Conservation (phyloP, 2,888 invertebrate species). For the Pachliopta kotzebuea region DNA sequence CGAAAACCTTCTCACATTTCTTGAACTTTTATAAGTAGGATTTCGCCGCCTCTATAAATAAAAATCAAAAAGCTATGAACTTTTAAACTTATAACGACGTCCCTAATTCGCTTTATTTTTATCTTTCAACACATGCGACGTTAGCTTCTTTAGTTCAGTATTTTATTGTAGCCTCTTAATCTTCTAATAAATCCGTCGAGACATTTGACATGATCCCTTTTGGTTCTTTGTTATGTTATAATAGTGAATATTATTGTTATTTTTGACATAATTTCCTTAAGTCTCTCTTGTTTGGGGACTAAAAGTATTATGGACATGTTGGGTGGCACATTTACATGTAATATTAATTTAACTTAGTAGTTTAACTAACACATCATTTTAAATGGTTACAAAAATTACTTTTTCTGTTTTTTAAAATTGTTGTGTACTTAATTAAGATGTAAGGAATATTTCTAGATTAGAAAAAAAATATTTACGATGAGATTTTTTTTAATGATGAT, state of each 20-base stretch:
- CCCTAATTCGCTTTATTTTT: conserved; percentile 45
- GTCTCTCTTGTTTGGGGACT: conserved; percentile 16
- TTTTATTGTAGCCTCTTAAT: conserved; percentile 58
- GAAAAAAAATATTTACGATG: too few species aligned
- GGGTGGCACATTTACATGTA: conserved; percentile 9
- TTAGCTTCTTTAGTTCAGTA: conserved; percentile 54
- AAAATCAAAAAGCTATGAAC: conserved; percentile 30
- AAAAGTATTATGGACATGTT: conserved; percentile 10
- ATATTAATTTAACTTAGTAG: not conserved
- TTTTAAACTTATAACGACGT: conserved; percentile 29
- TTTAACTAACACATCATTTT: too few species aligned
- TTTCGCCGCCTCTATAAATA: conserved; percentile 27
- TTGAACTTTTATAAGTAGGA: conserved; percentile 25
- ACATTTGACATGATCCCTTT: conserved; percentile 40
- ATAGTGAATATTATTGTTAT: conserved; percentile 25
- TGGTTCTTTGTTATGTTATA: conserved; percentile 39
- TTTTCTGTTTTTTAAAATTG: too few species aligned
- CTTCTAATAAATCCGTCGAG: conserved; percentile 53
- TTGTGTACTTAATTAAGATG: too few species aligned
- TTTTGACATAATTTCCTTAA: conserved; percentile 30
- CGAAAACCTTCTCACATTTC: conserved; percentile 21
- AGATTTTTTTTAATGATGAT: too few species aligned
- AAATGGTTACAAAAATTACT: too few species aligned
- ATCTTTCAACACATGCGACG: conserved; percentile 58
- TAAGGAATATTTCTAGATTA: too few species aligned